These are phyloP conservation scores for Echinops telfairi DNA, from an alignment of 2,113 vertebrate genomes.

Conservation along the genomic window DNA sequence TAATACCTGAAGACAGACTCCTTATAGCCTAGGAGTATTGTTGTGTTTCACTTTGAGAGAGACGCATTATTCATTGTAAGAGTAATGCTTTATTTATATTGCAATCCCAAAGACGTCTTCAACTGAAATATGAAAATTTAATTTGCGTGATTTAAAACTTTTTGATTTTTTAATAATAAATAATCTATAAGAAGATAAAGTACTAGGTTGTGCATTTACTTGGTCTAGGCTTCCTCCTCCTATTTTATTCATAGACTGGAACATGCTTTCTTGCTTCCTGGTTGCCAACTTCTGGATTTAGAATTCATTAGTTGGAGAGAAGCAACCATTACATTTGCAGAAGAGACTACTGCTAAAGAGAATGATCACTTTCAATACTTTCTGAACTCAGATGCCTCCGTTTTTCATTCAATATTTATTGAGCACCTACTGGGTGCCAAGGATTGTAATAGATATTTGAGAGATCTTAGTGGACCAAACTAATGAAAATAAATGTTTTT, in stretches of 20 bases:
- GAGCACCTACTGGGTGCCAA: neutral
- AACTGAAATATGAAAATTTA: constrained; percentile 30
- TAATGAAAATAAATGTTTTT: neutral
- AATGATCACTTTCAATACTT: neutral
- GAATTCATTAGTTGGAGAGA: neutral
- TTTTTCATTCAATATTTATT: neutral
- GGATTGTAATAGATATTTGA: neutral
- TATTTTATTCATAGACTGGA: constrained; percentile 20
- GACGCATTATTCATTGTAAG: neutral
- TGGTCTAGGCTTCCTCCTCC: neutral
- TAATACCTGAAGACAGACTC: constrained; percentile 16
- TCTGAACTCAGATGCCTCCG: neutral
- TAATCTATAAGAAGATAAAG: constrained; percentile 5
- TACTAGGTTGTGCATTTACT: neutral
- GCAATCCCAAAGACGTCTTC: constrained; percentile 38
- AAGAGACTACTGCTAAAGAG: neutral
- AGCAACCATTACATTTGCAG: neutral
- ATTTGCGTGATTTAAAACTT: constrained; percentile 15
- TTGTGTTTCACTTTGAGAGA: constrained; percentile 25
- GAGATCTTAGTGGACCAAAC: neutral
- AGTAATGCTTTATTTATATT: constrained; percentile 43
- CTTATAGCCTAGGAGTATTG: neutral
- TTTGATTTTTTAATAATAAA: no score
- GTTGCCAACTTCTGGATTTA: constrained; percentile 37
- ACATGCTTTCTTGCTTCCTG: neutral